A percentile compares a stretch with the other conserved stretches of the same genome.
Conservation (phyloP, 2,888 invertebrate genomes). For the Scaptomyza polygonia region DNA sequence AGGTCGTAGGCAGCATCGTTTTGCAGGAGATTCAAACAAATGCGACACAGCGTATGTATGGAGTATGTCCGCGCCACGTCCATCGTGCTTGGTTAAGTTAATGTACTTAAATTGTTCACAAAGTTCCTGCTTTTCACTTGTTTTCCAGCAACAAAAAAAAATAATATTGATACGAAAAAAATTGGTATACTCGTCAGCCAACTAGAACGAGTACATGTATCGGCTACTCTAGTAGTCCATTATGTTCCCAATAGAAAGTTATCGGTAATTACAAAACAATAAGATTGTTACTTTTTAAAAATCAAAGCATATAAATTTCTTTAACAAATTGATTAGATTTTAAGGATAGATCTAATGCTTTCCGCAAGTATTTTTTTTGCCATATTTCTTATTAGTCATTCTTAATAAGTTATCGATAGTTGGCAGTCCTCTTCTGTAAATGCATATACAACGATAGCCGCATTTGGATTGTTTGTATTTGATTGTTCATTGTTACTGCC, state of each 20-base stretch:
- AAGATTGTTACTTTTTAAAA: neutral
- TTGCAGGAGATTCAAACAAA: slow-evolving; percentile 77
- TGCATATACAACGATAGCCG: slow-evolving; percentile 3
- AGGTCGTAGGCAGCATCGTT: slow-evolving; percentile 76
- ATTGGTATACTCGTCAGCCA: slow-evolving; percentile 73
- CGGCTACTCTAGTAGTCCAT: slow-evolving; percentile 40
- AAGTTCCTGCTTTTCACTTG: slow-evolving; percentile 41
- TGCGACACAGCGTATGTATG: slow-evolving; percentile 81
- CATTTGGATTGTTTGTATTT: neutral
- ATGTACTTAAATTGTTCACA: slow-evolving; percentile 14
- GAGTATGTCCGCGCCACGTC: slow-evolving; percentile 66
- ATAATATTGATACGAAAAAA: slow-evolving; percentile 78
- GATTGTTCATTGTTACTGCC: slow-evolving; percentile 27
- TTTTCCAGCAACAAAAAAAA: slow-evolving; percentile 67
- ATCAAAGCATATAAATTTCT: neutral
- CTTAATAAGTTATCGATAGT: slow-evolving; percentile 12
- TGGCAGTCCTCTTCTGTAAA: neutral
- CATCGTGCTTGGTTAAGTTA: slow-evolving; percentile 48
- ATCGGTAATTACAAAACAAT: slow-evolving; percentile 22
- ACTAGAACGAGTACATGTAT: slow-evolving; percentile 64
- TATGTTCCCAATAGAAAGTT: neutral
- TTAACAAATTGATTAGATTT: neutral
- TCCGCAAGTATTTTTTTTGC: too few relatives aligned
- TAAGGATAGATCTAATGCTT: too few relatives aligned
- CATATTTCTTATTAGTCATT: neutral